A percentile compares a stretch with the other conserved stretches of the same genome.
phyloP scores from a whole-genome alignment of 2,113 vertebrate genomes.

The rat (Rattus norvegicus) region GRCr8 NC_086038.1:36900001-36900500 shows the following conservation, averaged over 20 bases:
- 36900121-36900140: neutral
- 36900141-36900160: neutral
- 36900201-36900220: neutral
- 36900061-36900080: neutral
- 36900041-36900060: neutral
- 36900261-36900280: constrained; percentile 14
- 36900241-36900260: neutral
- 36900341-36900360: constrained; percentile 60
- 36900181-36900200: neutral
- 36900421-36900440: neutral
- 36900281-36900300: constrained; percentile 32
- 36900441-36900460: neutral
- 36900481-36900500: constrained; percentile 36
- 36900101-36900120: constrained; percentile 21
- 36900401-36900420: constrained; percentile 41
- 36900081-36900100: neutral
- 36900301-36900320: neutral
- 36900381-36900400: constrained; percentile 28
- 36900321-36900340: constrained; percentile 39
- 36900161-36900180: neutral
- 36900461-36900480: neutral
- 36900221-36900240: constrained; percentile 27
- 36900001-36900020: too few relatives aligned
- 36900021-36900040: too few relatives aligned
- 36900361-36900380: constrained; percentile 27